Evolutionary conservation across 2,888 invertebrate genomes (phyloP).

Genomic region (Drosophila subquinaria): DNA sequence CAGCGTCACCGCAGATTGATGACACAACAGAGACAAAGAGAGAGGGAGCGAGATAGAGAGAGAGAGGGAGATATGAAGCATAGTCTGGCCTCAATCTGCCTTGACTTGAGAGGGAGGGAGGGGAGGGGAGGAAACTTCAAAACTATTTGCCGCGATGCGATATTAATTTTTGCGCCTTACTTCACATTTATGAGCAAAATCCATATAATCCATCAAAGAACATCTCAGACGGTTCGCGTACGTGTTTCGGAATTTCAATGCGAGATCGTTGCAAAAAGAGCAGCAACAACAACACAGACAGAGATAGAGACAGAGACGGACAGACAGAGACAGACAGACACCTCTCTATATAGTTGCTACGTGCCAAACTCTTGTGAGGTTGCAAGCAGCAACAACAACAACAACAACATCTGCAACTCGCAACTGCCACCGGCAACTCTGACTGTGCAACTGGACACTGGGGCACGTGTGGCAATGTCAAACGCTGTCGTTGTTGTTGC

Average conservation of each 20-base stretch:
- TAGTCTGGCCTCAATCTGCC: background rate
- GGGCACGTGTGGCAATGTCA: slow-evolving; percentile 62
- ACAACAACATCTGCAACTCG: slow-evolving; percentile 16
- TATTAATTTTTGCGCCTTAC: slow-evolving; percentile 63
- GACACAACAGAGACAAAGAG: slow-evolving; percentile 32
- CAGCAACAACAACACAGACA: slow-evolving; percentile 10
- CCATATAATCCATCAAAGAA: slow-evolving; percentile 82
- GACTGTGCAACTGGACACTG: slow-evolving; percentile 28
- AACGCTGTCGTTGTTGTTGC: slow-evolving; percentile 2
- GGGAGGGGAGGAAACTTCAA: slow-evolving; percentile 36
- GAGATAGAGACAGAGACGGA: background rate
- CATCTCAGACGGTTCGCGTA: slow-evolving; percentile 81
- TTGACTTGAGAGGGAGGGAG: background rate
- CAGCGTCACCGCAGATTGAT: slow-evolving; percentile 77
- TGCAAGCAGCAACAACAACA: slow-evolving; percentile 11
- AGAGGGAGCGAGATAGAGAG: background rate
- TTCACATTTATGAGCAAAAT: slow-evolving; percentile 82
- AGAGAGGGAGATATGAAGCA: background rate
- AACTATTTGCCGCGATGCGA: slow-evolving; percentile 60
- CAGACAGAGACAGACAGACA: slow-evolving; percentile 9
- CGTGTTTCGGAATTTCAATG: slow-evolving; percentile 83
- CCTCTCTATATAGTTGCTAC: slow-evolving; percentile 29
- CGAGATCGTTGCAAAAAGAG: slow-evolving; percentile 62
- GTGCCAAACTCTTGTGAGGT: slow-evolving; percentile 38
- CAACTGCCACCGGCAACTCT: slow-evolving; percentile 12